A percentile compares a stretch with the other conserved stretches of the same genome.
Evolutionary conservation across 2,888 invertebrate genomes (phyloP).

Genomic region (Drosophila dives): DNA sequence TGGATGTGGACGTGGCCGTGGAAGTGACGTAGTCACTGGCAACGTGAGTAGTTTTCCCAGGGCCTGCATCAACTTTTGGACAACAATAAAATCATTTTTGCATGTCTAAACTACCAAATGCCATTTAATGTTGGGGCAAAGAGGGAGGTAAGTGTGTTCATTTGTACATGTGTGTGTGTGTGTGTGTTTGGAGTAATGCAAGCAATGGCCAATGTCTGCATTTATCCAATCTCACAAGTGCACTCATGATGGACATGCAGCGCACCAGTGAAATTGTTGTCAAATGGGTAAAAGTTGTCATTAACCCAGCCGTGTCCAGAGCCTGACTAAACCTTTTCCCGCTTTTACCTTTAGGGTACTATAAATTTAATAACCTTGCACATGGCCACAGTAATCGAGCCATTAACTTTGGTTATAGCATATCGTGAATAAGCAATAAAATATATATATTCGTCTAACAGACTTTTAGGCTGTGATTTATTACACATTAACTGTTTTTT

Average conservation of each 20-base stretch:
- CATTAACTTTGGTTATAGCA: not conserved
- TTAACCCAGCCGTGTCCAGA: not conserved
- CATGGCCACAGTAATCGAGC: constrained; percentile 14
- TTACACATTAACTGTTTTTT: not conserved
- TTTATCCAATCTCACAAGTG: constrained; percentile 36
- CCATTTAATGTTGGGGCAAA: not conserved
- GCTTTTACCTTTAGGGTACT: not conserved
- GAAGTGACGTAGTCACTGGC: constrained; percentile 67
- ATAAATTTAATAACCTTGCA: constrained; percentile 3
- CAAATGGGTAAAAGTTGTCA: constrained; percentile 68
- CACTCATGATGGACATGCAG: constrained; percentile 62
- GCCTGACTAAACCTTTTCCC: constrained; percentile 6
- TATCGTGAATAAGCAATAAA: not conserved
- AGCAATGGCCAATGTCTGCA: constrained; percentile 20
- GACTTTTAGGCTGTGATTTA: not conserved
- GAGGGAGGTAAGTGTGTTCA: not conserved
- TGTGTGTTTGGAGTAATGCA: constrained; percentile 14
- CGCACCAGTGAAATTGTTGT: constrained; percentile 60
- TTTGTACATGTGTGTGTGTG: not conserved
- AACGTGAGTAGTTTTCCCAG: constrained; percentile 32
- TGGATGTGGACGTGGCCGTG: constrained; percentile 2
- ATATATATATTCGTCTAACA: not conserved
- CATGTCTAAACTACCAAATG: constrained; percentile 62
- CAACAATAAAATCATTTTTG: constrained; percentile 72
- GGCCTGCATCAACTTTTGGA: constrained; percentile 28